Base-by-base conservation (phyloP, 53 echinoderm and acorn worm species). In the Luidia sarsii region DNA sequence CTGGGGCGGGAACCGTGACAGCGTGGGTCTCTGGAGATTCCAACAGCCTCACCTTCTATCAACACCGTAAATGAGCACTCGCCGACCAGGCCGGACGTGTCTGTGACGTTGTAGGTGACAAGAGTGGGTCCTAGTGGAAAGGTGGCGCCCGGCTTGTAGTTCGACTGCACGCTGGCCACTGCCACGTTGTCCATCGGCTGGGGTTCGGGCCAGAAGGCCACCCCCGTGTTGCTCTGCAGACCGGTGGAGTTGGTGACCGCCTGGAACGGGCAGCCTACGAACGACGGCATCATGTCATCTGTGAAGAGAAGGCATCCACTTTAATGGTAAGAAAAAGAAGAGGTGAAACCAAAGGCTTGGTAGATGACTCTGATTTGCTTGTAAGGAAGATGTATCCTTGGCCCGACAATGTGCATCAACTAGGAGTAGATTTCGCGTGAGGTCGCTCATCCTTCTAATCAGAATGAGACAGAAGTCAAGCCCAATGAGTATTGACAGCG, bases 121-220 rank as follows among this genome's bases (percentile, higher is more conserved):
- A 33, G 27, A 25, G 86, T 86, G 4, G 2, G 16, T 16, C 86
- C 86, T n/a, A 79, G 36, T 3, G 52, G 30, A 62, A 86, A 86
- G 46, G 18, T 48, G 37, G 57, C 79, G 23, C 86, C 86, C 35
- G 79, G 79, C 79, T 79, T 67, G 79, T 79, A 79, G 69, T 69
- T 68, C 20, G 33, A 79, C 28, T 27, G 46, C 25, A 34, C 33
- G 29, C 35, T 49, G 62, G 32, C 36, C 0, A 86, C 68, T 7
- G 3, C 34, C 11, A 79, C 79, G 36, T 86, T 86, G 67, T 86
- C 86, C 18, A 29, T 37, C 3, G 34, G 48, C 10, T 36, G 32
- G 3, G 79, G 35, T 16, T 13, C 39, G 13, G 35, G 2, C 22
- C 51, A 79, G 14, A 24, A 34, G 2, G 57, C 70, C 25, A 57